Base-by-base conservation (phyloP, 2,113 vertebrate species). In the Pristiophorus japonicus region DNA sequence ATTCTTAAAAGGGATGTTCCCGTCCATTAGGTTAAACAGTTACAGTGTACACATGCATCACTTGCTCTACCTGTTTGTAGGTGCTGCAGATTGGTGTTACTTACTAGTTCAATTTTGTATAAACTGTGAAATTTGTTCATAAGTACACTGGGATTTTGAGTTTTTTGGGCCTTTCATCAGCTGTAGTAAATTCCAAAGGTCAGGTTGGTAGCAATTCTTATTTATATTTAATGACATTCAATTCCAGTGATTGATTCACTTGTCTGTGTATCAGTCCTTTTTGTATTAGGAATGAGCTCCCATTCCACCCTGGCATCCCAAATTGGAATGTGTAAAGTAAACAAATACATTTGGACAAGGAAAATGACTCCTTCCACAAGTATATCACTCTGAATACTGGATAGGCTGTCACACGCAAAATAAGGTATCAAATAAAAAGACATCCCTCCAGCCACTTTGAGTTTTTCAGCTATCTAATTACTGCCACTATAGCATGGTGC, bases 221-320 rank as follows among this genome's bases (percentile, higher is more conserved):
- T 22, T 94, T 94, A 42, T 45, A 94, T 94, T 94, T 42, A 67
- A 94, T 66, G 24, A 66, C n/a, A 66, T 94, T 66, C 63, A 65
- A 42, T 65, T 42, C n/a, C 20, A 42, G 63, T 63, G 91, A 94
- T 94, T 42, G 91, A 66, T 67, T 38, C 34, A 94, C 10, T 45
- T 42, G 55, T 24, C 87, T 51, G 30, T 90, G 51, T 27, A 34
- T 27, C 27, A 90, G 12, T 90, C 51, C 87, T 90, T 59, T 90
- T 59, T 11, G 62, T 67, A 66, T 66, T 45, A 94, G 38, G 34
- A 94, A 94, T 24, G 38, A 63, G 24, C 38, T 81, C 78, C n/a
- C 38, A 38, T 81, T 18, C 38, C 51, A 88, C 27, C 27, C 3
- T 27, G 47, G 12, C 51, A 59, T 59, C 51, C 51, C 87, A 90